Evolutionary conservation across 2,888 invertebrate genomes (phyloP), one percentile per base, ranked within the genome.

Genomic region (Timandra comae): DNA sequence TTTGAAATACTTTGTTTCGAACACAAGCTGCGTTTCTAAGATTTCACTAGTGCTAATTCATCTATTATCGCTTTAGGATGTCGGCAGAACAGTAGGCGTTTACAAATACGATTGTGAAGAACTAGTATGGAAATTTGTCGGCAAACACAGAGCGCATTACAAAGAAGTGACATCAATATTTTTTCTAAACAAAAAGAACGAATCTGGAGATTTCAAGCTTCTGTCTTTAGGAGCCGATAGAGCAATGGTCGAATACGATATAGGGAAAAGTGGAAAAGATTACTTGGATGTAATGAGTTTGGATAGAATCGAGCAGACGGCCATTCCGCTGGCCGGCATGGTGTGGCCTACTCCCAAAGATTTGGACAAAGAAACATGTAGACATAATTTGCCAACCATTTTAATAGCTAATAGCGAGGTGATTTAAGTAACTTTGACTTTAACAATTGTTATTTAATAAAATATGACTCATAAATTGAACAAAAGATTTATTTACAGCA

Each of bases 401-500:
- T 66, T 92, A 1, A 63, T 89, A 7, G 86, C 90, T 7, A 91
- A 89, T 64, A 87, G 91, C 56, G 88, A 90, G 79, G 90, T 90
- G 30, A 39, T 2, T 20, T 41, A 16, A 16, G 12, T 30, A 4
- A 22, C 9, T n/a, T n/a, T n/a, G n/a, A n/a, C 3, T 22, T n/a
- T 22, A 8, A 22, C 3, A 7, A 24, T 11, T 24, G 7, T 8
- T 10, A 11, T 24, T 24, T 11, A 5, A 24, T 11, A 11, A 20
- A 20, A 11, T 24, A 11, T n/a, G 5, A 9, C 12, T 7, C 11
- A 2, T 28, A 21, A 26, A 5, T 51, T 72, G 31, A 9, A 24
- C n/a, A 24, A 16, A 16, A 5, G 16, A 24, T n/a, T 10, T 30
- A 20, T 21, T 9, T n/a, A n/a, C 69, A 91, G 90, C 87, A 84